These are phyloP conservation scores for Etheostoma nigrum DNA, from an alignment of 2,797 vertebrate species.

Conservation along the genomic window DNA sequence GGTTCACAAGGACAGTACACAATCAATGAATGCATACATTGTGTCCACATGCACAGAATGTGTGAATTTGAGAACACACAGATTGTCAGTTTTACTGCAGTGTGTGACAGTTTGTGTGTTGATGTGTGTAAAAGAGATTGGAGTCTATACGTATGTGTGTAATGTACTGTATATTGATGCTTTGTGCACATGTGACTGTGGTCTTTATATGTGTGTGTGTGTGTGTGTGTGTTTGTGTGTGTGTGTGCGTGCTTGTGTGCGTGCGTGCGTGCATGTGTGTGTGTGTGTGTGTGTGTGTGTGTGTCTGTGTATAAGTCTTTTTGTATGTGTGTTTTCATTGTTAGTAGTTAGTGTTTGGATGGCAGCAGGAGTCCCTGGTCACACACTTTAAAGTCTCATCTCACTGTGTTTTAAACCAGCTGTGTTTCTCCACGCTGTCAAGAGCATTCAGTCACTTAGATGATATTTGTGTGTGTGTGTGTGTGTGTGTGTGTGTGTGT, in stretches of 20 bases:
- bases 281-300: background rate
- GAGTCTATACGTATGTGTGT: conserved; percentile 37
- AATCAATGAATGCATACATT: conserved; percentile 39
- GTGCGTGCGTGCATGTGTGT: too few species aligned
- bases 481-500: conserved; percentile 17
- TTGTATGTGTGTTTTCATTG: conserved; percentile 42
- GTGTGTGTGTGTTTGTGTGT: background rate
- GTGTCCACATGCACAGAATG: conserved; percentile 18
- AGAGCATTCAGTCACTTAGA: conserved; percentile 57
- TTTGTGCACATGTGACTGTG: conserved; percentile 30
- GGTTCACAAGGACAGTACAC: conserved; percentile 39
- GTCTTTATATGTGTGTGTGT: conserved; percentile 22
- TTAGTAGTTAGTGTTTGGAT: conserved; percentile 57
- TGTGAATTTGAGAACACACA: conserved; percentile 41
- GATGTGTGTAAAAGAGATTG: conserved; percentile 1
- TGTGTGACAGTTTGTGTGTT: conserved; percentile 5
- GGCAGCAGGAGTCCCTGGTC: conserved; percentile 75
- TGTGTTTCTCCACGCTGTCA: conserved; percentile 79
- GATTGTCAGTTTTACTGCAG: conserved; percentile 3
- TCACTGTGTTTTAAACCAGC: conserved; percentile 75
- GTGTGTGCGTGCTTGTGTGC: background rate
- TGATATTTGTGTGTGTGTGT: conserved; percentile 37
- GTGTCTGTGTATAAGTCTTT: background rate
- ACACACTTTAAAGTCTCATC: conserved; percentile 80
- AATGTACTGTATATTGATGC: conserved; percentile 41